Conservation (phyloP, 1,140 invertebrate genomes). For the Brachionus manjavacas region DNA sequence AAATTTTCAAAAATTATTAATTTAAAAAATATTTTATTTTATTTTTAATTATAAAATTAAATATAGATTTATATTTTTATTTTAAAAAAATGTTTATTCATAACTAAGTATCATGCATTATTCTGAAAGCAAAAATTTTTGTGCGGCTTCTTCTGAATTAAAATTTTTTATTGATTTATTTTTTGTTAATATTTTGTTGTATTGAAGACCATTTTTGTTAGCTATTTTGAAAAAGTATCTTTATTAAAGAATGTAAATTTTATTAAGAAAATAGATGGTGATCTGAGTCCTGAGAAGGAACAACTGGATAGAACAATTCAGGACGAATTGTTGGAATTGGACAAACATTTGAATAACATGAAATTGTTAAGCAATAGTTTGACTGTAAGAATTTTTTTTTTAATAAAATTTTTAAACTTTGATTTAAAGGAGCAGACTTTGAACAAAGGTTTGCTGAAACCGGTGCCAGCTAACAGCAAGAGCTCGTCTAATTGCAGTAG, state of each 20-base stretch:
- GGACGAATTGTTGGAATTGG: not conserved
- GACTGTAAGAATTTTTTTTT: not conserved
- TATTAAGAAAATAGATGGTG: not conserved
- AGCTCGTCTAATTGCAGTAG: slow-evolving; percentile 7
- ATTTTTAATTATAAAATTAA: too few species aligned
- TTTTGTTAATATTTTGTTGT: too few species aligned
- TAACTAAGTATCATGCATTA: too few species aligned
- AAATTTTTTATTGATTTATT: too few species aligned
- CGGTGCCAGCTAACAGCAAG: not conserved
- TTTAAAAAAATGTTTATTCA: too few species aligned
- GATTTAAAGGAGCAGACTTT: not conserved
- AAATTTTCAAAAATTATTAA: too few species aligned
- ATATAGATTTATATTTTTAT: too few species aligned
- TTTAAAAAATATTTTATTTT: too few species aligned
- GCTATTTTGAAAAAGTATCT: too few species aligned
- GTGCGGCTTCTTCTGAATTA: too few species aligned
- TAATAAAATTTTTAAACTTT: not conserved
- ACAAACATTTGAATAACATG: slow-evolving; percentile 26
- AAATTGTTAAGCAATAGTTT: not conserved
- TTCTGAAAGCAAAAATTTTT: too few species aligned
- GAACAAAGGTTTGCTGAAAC: not conserved
- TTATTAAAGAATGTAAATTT: not conserved
- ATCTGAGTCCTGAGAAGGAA: not conserved
- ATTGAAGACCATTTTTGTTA: not conserved
- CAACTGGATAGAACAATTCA: not conserved